These are phyloP conservation scores for Zaprionus taronus DNA, from an alignment of 1,140 invertebrate genomes.

Conservation along the genomic window DNA sequence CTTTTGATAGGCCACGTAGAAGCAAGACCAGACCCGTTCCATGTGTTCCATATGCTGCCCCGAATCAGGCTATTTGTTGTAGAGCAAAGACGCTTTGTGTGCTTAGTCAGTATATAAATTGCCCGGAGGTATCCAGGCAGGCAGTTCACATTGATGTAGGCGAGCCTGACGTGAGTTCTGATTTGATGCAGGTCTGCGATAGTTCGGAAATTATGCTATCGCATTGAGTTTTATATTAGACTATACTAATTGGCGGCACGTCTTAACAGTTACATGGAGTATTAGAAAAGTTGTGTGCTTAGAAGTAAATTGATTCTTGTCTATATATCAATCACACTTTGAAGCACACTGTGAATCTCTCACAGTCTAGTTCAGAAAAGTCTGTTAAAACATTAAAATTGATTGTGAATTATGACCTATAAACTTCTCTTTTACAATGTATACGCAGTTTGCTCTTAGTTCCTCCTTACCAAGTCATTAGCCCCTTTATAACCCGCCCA, in stretches of 20 bases:
- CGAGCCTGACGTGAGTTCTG: not conserved
- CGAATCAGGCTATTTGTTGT: slow-evolving; percentile 28
- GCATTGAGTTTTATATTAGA: not conserved
- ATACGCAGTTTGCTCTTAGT: not conserved
- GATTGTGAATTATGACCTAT: not conserved
- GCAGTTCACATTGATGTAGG: slow-evolving; percentile 18
- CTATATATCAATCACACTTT: not conserved
- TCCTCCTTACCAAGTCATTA: not conserved
- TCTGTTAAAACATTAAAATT: not conserved
- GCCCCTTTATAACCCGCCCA: not conserved
- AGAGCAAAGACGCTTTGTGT: slow-evolving; percentile 27
- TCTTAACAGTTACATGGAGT: not conserved
- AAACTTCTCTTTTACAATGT: not conserved
- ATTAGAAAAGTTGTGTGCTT: not conserved
- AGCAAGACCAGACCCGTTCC: not conserved
- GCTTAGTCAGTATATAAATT: slow-evolving; percentile 40
- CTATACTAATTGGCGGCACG: not conserved
- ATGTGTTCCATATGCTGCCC: slow-evolving; percentile 40
- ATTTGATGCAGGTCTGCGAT: slow-evolving; percentile 5
- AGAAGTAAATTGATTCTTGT: not conserved
- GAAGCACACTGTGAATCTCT: too few species aligned
- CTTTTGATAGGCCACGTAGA: slow-evolving; percentile 53
- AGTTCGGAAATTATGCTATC: not conserved
- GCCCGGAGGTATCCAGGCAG: slow-evolving; percentile 18
- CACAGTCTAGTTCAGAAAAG: not conserved